These are phyloP conservation scores for Reinhardtius hippoglossoides DNA, from an alignment of 2,113 vertebrate genomes.

Conservation along the genomic window DNA sequence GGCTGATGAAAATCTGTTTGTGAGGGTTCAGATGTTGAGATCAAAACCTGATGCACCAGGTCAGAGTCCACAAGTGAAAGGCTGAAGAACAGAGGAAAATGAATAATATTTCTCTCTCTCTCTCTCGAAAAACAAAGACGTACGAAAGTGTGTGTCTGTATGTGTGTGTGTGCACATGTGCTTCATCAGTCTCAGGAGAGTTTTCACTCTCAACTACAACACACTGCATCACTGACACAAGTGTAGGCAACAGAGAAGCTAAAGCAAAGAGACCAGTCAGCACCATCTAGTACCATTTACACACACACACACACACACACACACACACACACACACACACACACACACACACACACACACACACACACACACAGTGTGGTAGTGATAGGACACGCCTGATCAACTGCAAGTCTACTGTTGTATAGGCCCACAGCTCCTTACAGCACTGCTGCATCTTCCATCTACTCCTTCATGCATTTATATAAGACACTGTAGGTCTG, in stretches of 20 bases:
- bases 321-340: constrained; percentile 16
- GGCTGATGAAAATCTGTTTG: constrained; percentile 11
- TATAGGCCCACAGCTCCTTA: constrained; percentile 32
- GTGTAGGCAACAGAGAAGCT: constrained; percentile 37
- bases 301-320: neutral
- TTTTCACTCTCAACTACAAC: constrained; percentile 64
- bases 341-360: constrained; percentile 21
- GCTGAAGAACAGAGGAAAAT: constrained; percentile 32
- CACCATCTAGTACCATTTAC: constrained; percentile 30
- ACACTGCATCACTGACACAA: constrained; percentile 63
- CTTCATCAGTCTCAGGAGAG: constrained; percentile 60
- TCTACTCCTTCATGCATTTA: constrained; percentile 2
- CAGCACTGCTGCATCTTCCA: constrained; percentile 39
- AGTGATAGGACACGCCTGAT: constrained; percentile 42
- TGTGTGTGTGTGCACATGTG: constrained; percentile 7
- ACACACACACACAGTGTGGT: constrained; percentile 14
- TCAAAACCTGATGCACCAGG: constrained; percentile 20
- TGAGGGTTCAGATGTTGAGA: constrained; percentile 25
- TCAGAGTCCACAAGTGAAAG: constrained; percentile 28
- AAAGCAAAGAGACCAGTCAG: constrained; percentile 61
- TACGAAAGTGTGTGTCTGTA: constrained; percentile 30
- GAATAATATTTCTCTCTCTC: constrained; percentile 6
- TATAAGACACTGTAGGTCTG: neutral
- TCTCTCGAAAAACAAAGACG: too few relatives aligned
- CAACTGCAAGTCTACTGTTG: constrained; percentile 32